phyloP scores from a whole-genome alignment of 2,888 invertebrate species.

The Ypsolopha sequella region DNA sequence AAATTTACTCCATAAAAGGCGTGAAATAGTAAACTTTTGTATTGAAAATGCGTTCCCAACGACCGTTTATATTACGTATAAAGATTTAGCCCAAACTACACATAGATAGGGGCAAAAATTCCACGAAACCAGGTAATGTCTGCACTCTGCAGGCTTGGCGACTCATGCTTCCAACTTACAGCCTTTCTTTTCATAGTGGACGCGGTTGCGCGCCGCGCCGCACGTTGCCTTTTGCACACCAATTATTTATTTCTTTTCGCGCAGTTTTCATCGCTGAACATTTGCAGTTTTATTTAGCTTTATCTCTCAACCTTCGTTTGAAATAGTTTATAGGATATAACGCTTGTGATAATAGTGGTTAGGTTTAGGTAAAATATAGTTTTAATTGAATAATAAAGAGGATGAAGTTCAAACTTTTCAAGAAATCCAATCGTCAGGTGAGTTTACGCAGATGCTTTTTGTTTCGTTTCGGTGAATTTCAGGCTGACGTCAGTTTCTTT shows the following conservation, averaged over 20 bases:
- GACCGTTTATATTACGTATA: too few species aligned
- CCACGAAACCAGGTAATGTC: too few species aligned
- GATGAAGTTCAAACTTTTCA: slow-evolving; percentile 62
- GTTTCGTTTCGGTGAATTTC: background rate
- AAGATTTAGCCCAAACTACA: too few species aligned
- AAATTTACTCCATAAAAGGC: too few species aligned
- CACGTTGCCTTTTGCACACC: slow-evolving; percentile 11
- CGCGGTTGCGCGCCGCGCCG: slow-evolving; percentile 13
- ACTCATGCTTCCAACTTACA: too few species aligned
- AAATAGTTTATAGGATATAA: background rate
- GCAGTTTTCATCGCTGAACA: background rate
- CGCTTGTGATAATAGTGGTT: background rate
- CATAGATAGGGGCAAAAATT: too few species aligned
- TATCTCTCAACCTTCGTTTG: background rate
- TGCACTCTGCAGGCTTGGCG: too few species aligned
- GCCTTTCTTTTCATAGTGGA: slow-evolving; percentile 4
- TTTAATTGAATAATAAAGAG: slow-evolving; percentile 9
- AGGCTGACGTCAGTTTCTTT: background rate
- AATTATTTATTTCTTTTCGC: slow-evolving; percentile 9
- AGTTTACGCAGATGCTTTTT: background rate
- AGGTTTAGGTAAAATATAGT: background rate
- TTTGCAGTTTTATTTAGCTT: background rate
- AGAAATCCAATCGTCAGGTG: slow-evolving; percentile 51
- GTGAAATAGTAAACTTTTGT: too few species aligned
- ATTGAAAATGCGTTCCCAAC: too few species aligned